Evolutionary conservation across 1,140 invertebrate genomes (phyloP).

Genomic region (Aricia agestis): DNA sequence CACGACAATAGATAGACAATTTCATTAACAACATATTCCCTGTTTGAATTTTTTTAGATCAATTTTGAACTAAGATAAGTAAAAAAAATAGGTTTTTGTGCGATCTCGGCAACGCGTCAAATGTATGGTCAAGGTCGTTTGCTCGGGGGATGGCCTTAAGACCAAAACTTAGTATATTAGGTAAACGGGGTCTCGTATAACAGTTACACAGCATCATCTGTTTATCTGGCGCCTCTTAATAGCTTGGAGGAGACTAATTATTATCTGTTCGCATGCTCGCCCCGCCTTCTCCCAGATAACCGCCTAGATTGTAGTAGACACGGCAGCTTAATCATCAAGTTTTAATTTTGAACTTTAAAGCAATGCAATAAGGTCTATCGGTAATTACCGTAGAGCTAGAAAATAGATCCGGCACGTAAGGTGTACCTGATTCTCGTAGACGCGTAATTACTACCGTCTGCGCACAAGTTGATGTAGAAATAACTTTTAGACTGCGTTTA

Average conservation of each 20-base stretch:
- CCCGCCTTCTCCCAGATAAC: constrained; percentile 38
- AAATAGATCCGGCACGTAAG: background rate
- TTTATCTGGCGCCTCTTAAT: constrained; percentile 73
- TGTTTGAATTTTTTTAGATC: too few species aligned
- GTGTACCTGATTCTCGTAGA: background rate
- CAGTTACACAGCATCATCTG: constrained; percentile 36
- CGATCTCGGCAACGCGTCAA: too few species aligned
- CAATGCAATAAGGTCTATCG: too few species aligned
- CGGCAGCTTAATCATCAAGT: too few species aligned
- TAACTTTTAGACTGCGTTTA: background rate
- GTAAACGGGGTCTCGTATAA: background rate
- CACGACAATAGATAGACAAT: too few species aligned
- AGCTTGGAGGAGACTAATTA: constrained; percentile 63
- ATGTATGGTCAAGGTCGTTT: too few species aligned
- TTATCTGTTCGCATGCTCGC: constrained; percentile 66
- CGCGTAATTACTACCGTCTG: background rate
- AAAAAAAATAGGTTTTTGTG: too few species aligned
- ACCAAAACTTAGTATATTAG: too few species aligned
- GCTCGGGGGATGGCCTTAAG: too few species aligned
- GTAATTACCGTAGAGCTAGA: background rate
- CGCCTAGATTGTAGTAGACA: constrained; percentile 22
- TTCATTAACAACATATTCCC: too few species aligned
- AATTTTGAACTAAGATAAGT: too few species aligned
- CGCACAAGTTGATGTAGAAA: background rate
- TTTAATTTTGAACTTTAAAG: too few species aligned